phyloP scores from a whole-genome alignment of 2,888 invertebrate genomes.

The Dascillus cervinus region DNA sequence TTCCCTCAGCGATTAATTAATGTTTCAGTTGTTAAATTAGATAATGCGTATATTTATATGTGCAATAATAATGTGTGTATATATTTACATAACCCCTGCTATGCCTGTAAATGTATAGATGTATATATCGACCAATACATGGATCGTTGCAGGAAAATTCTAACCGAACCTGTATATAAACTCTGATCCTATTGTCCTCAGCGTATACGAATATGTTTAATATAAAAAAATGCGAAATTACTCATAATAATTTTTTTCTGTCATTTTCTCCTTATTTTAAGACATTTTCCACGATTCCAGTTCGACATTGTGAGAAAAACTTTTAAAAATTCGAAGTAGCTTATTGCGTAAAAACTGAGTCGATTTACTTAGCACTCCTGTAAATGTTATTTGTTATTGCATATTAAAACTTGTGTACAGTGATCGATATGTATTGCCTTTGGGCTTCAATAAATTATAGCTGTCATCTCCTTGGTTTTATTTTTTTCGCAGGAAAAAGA shows the following conservation, averaged over 20 bases:
- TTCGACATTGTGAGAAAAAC: too few species aligned
- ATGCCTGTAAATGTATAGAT: constrained; percentile 42
- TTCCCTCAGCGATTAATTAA: too few species aligned
- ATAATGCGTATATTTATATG: constrained; percentile 38
- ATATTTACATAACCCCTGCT: too few species aligned
- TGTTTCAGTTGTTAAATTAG: constrained; percentile 12
- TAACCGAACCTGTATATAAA: constrained; percentile 17
- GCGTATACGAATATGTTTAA: constrained; percentile 40
- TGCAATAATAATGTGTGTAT: constrained; percentile 44
- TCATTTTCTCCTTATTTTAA: too few species aligned
- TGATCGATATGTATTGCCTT: constrained; percentile 41
- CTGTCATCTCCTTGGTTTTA: constrained; percentile 41
- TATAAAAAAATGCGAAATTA: too few species aligned
- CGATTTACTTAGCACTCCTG: constrained; percentile 18
- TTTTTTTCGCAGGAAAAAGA: too few species aligned
- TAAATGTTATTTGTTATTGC: constrained; percentile 42
- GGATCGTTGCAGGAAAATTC: constrained; percentile 18
- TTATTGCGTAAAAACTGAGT: too few species aligned
- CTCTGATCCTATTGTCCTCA: constrained; percentile 25
- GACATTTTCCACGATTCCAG: too few species aligned
- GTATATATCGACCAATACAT: constrained; percentile 31
- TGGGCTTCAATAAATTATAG: constrained; percentile 43
- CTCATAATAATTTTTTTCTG: too few species aligned
- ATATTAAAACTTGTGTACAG: constrained; percentile 42
- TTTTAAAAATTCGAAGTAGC: too few species aligned